phyloP scores from a whole-genome alignment of 23 tunicate genomes.

The Halocynthia aurantium region DNA sequence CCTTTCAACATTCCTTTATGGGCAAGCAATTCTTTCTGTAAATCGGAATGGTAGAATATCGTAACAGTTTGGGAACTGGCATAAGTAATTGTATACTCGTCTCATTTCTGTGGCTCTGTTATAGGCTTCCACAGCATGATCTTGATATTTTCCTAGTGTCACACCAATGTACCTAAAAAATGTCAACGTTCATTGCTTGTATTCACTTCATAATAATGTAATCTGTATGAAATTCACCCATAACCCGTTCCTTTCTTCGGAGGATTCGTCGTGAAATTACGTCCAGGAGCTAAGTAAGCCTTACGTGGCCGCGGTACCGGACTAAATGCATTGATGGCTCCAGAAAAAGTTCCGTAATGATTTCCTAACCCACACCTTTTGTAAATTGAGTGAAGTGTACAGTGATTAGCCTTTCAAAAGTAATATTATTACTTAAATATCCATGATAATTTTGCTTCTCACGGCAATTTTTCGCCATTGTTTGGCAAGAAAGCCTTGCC shows the following conservation, averaged over 20 bases:
- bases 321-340: conserved; percentile 73
- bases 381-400: too few relatives aligned
- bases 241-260: conserved; percentile 98
- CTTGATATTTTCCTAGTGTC: conserved; percentile 83
- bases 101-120: conserved; percentile 59
- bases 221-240: conserved; percentile 29
- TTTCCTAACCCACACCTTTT: conserved; percentile 77
- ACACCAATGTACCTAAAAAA: conserved; percentile 73
- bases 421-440: background rate
- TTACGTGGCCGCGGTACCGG: conserved; percentile 61
- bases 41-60: background rate
- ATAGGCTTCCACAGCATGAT: conserved; percentile 86
- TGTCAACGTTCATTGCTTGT: background rate
- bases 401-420: background rate
- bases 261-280: conserved; percentile 90
- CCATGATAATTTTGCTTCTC: conserved; percentile 4
- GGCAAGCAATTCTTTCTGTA: conserved; percentile 45
- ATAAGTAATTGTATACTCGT: conserved; percentile 28
- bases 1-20: conserved; percentile 74
- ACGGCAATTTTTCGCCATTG: conserved; percentile 74
- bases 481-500: conserved; percentile 91
- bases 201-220: background rate
- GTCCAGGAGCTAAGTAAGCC: conserved; percentile 76
- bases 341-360: conserved; percentile 96
- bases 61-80: too few relatives aligned